Percentiles rank a stretch among this genome's conserved stretches.
Conservation (phyloP, 2,888 invertebrate genomes). For the Shargacucullia verbasci region DNA sequence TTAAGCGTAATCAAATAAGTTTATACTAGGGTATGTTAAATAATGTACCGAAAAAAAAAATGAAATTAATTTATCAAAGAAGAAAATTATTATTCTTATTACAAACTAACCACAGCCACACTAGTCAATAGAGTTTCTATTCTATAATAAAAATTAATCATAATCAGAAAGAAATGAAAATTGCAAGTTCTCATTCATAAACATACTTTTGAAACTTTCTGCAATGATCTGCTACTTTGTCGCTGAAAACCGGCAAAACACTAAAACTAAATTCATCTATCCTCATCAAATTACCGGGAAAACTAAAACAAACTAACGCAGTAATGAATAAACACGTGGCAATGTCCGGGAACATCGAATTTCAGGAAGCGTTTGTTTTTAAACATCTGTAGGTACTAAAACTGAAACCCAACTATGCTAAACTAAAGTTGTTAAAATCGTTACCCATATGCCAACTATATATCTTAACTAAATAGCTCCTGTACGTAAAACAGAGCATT, state of each 20-base stretch:
- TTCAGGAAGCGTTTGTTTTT: conserved; percentile 28
- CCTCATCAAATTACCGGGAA: conserved; percentile 37
- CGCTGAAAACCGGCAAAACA: too few species aligned
- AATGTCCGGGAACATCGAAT: conserved; percentile 30
- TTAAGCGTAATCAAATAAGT: too few species aligned
- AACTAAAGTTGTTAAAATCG: background rate
- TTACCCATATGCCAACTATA: conserved; percentile 8
- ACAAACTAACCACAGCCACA: too few species aligned
- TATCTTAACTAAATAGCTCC: conserved; percentile 8
- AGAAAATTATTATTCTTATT: too few species aligned
- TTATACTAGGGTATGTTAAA: background rate
- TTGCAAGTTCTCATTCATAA: too few species aligned
- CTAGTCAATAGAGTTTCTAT: too few species aligned
- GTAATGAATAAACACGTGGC: conserved; percentile 40
- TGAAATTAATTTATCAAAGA: too few species aligned
- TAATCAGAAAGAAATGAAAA: too few species aligned
- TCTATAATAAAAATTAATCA: too few species aligned
- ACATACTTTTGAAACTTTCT: too few species aligned
- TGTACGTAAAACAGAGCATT: background rate
- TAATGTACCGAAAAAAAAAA: too few species aligned
- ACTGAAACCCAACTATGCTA: conserved; percentile 13
- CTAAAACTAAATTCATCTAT: background rate
- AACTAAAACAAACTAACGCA: conserved; percentile 25
- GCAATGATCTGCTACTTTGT: too few species aligned
- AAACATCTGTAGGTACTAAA: conserved; percentile 21